These are phyloP conservation scores for Portevinia maculata DNA, from an alignment of 2,888 invertebrate genomes.

Conservation along the genomic window DNA sequence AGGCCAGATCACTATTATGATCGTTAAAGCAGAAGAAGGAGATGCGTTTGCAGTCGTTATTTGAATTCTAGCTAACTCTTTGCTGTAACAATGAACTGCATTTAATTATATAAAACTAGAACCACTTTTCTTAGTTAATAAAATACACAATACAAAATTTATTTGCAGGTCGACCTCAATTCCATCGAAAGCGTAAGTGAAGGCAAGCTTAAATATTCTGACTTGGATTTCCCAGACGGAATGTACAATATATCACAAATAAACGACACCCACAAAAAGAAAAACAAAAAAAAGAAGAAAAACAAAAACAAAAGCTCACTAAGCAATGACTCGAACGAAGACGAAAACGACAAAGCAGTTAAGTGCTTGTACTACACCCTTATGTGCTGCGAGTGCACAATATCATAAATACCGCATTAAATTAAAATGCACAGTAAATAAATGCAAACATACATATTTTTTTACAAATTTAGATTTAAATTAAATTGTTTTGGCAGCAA, in stretches of 20 bases:
- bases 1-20: too few species aligned
- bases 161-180: constrained; percentile 79
- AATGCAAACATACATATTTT: constrained; percentile 42
- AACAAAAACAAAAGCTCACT: constrained; percentile 70
- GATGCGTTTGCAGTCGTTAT: too few species aligned
- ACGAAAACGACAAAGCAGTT: constrained; percentile 80
- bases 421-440: constrained; percentile 30
- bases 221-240: constrained; percentile 71
- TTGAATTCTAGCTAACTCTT: too few species aligned
- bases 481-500: constrained; percentile 60
- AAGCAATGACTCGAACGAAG: constrained; percentile 57
- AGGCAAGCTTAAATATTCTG: constrained; percentile 61
- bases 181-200: constrained; percentile 80
- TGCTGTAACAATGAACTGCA: too few species aligned
- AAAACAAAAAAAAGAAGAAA: constrained; percentile 79
- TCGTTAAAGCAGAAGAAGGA: too few species aligned
- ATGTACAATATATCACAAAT: constrained; percentile 66
- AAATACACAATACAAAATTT: neutral
- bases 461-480: constrained; percentile 54
- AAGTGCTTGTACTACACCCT: constrained; percentile 82
- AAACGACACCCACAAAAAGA: constrained; percentile 75
- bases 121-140: neutral
- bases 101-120: too few species aligned
- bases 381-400: constrained; percentile 83
- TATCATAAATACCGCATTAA: constrained; percentile 77